Base-by-base conservation (phyloP, 2,797 vertebrate genomes). In the Propithecus perrieri region DNA sequence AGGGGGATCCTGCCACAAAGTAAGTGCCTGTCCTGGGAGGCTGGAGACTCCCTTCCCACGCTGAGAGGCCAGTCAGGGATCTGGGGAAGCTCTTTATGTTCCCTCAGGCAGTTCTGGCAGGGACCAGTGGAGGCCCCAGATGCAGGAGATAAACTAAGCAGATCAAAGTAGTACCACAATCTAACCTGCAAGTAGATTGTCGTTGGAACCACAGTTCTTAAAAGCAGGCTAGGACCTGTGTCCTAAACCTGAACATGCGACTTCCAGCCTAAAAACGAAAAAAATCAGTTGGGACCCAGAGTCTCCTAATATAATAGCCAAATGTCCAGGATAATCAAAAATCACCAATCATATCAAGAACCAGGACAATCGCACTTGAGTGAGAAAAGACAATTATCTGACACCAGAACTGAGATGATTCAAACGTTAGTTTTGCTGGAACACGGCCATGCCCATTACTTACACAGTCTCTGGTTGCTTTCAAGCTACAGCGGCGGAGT, bases 331-430 rank as follows among this genome's bases (percentile, higher is more conserved):
- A 22, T 43, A 43, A 1, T 14, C 0, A 1, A 35, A 74, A 50
- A 28, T 67, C 7, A 43, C 15, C 4, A 26, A 17, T 65, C 14
- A 22, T 55, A 28, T 78, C 48, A 43, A 67, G 71, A 59, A 30
- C 20, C 41, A 11, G n/a, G 38, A 26, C 15, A 71, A 17, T 78
- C 43, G 43, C 22, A 24, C 11, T 26, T 7, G 55, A 33, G 17
- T 41, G 69, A 76, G 67, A 46, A 80, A 30, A 28, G 48, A 11
- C 24, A 65, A 28, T 33, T 10, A 46, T 9, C 78, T 8, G n/a
- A 50, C 26, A 0, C 48, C 26, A 1, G 79, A 53, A 53, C 59
- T 0, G 11, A 74, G 46, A 41, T 1, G 9, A 7, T 3, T 22
- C 43, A 13, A 33, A 18, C 18, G 35, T 38, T 46, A 13, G 83